Conservation (phyloP, 2,113 vertebrate genomes). For the Daphoenositta chrysoptera region DNA sequence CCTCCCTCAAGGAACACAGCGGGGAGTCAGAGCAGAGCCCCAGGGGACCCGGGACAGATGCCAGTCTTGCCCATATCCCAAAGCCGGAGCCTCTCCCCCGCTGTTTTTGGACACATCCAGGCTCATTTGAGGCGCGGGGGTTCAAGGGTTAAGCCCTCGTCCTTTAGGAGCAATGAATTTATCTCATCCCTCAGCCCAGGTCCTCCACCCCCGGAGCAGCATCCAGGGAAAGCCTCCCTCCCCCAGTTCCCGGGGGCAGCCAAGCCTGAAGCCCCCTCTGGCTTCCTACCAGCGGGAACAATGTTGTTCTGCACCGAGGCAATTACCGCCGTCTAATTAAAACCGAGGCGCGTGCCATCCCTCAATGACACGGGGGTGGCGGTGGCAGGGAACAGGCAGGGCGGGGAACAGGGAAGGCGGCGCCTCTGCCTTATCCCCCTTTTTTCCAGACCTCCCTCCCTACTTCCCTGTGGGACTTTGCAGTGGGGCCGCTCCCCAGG, state of each 20-base stretch:
- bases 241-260: not conserved
- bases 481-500: not conserved
- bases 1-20: fast-evolving
- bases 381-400: not conserved
- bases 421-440: not conserved
- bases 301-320: not conserved
- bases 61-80: not conserved
- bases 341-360: not conserved
- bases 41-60: not conserved
- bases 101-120: not conserved
- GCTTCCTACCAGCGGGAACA: not conserved
- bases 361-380: conserved; percentile 6
- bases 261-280: conserved; percentile 40
- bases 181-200: not conserved
- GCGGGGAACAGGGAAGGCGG: not conserved
- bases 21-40: not conserved
- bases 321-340: conserved; percentile 62
- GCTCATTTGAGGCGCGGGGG: fast-evolving
- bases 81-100: not conserved
- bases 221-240: not conserved
- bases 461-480: not conserved
- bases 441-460: not conserved
- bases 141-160: conserved; percentile 27
- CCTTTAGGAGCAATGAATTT: not conserved
- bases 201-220: not conserved